These are phyloP conservation scores for Philopedon plagiatum DNA, from an alignment of 2,888 invertebrate species.

Conservation along the genomic window DNA sequence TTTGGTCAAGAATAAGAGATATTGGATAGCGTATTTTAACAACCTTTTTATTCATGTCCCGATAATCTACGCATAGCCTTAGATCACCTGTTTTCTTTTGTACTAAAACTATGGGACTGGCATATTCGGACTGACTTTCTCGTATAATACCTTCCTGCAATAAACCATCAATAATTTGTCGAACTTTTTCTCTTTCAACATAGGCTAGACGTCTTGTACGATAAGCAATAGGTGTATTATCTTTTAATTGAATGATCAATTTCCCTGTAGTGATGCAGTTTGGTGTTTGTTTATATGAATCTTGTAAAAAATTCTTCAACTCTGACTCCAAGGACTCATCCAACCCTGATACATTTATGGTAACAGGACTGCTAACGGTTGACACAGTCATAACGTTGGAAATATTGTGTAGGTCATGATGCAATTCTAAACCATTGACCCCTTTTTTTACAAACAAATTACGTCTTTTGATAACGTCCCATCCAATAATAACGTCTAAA, in stretches of 20 bases:
- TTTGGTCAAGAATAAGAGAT: slow-evolving; percentile 51
- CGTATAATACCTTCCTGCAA: slow-evolving; percentile 13
- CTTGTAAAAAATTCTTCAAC: neutral
- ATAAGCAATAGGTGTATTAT: neutral
- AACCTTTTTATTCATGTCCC: slow-evolving; percentile 51
- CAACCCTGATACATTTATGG: neutral
- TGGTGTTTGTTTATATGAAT: too few relatives aligned
- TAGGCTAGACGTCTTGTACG: slow-evolving; percentile 34
- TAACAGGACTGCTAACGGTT: neutral
- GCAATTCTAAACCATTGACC: neutral
- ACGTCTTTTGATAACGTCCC: slow-evolving; percentile 47
- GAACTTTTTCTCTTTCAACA: slow-evolving; percentile 40
- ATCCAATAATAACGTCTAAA: slow-evolving; percentile 47
- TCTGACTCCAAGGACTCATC: neutral
- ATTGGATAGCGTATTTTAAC: slow-evolving; percentile 52
- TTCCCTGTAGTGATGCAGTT: too few relatives aligned
- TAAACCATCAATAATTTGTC: slow-evolving; percentile 5
- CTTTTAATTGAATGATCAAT: neutral
- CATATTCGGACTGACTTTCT: slow-evolving; percentile 48
- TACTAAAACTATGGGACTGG: slow-evolving; percentile 54
- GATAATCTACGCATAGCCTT: slow-evolving; percentile 51
- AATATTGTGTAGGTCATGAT: neutral
- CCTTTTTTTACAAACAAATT: neutral
- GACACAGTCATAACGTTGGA: neutral
- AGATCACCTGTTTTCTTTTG: slow-evolving; percentile 50